Base-by-base conservation (phyloP, 2,888 invertebrate species). In the Dendrolimus pini region DNA sequence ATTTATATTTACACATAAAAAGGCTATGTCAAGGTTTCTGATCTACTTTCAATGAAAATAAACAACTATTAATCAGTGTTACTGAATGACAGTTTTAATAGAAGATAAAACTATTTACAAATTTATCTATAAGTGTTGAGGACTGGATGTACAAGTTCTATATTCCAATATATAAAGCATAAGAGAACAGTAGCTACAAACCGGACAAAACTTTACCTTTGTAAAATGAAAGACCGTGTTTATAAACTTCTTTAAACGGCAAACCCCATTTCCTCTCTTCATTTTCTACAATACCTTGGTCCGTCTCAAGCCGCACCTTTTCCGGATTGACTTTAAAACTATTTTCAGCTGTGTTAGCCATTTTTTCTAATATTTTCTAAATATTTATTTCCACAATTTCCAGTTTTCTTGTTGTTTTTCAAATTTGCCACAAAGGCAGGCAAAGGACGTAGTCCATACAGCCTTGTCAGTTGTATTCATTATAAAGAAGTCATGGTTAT, bases 191-290 rank as follows among this genome's bases (percentile, higher is more conserved):
- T 0, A 30, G 30, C 47, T 47, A 47, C 47, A 55, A 54, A 58
- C n/a, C 52, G n/a, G 12, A 10, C 67, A 67, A 70, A 58, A 59
- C 66, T 60, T 58, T 92, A 98, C 98, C 98, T 95, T 97, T 98
- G 80, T 97, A 98, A 90, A 98, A 99, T 76, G 93, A 93, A 61
- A 98, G 89, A 42, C 97, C 97, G 72, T 98, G 92, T 89, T 95
- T 96, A 88, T 98, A 99, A 56, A 98, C 93, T 74, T 97, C 97
- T 74, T 93, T 92, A 60, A 95, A 78, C 54, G 94, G 93, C 72
- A 95, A 89, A 56, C 94, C 94, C 93, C 94, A 94, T 89, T 94
- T 93, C 66, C 82, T 77, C 72, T 88, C 85, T 75, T 90, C 91
- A 62, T 86, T 89, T 57, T 88, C 86, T 55, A 85, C 64, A 60